Conservation (phyloP, 2,797 vertebrate species). For the Lepidocolaptes lacrymiger region DNA sequence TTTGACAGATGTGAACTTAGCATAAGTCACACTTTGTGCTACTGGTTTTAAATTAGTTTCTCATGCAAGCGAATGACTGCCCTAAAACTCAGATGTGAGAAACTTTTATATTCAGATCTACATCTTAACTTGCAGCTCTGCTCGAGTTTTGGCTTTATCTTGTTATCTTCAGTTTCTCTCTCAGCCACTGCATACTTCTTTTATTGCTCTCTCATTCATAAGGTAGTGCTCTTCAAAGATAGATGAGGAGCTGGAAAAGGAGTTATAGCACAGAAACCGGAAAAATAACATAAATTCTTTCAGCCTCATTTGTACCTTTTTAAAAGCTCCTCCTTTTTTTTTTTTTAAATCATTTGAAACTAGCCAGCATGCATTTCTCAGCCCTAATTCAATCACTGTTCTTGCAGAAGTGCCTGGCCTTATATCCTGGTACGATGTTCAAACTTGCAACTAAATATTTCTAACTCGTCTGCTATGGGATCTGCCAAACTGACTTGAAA, state of each 20-base stretch:
- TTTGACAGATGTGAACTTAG: neutral
- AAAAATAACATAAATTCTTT: slow-evolving; percentile 65
- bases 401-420: neutral
- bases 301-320: slow-evolving; percentile 51
- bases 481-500: neutral
- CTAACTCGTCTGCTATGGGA: neutral
- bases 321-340: neutral
- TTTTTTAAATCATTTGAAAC: slow-evolving; percentile 9
- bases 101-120: neutral
- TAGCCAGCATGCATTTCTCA: slow-evolving; percentile 35
- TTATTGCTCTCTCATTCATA: slow-evolving; percentile 67
- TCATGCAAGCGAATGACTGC: neutral
- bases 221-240: slow-evolving; percentile 35
- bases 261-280: slow-evolving; percentile 48
- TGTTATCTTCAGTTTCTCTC: slow-evolving; percentile 53
- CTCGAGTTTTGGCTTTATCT: slow-evolving; percentile 37
- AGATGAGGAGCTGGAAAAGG: slow-evolving; percentile 55
- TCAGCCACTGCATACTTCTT: slow-evolving; percentile 57
- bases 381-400: neutral
- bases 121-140: neutral
- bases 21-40: neutral
- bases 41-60: neutral
- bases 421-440: neutral
- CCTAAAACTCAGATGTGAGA: neutral
- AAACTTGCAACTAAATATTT: slow-evolving; percentile 39